Evolutionary conservation across 1,140 invertebrate species (phyloP), one percentile per base, ranked within the genome.

Genomic region (Oscheius sp.): DNA sequence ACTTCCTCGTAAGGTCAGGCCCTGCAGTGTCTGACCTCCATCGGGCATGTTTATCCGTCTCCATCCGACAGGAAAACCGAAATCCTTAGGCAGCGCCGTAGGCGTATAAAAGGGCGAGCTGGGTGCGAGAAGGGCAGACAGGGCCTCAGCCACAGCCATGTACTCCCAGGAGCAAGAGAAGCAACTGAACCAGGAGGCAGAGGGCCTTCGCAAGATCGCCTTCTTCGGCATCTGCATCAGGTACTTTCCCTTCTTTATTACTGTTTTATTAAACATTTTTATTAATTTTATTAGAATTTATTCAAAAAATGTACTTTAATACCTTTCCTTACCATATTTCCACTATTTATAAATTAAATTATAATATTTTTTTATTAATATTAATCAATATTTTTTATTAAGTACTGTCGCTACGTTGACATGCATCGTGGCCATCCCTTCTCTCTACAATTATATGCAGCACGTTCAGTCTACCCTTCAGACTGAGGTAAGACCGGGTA

Each of bases 391-490:
- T n/a, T 10, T 34, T 23, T 4, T 32, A 38, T 71, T n/a, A 20
- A 71, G 69, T 64, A 73, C 71, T 23, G 71, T 73, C 1, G 71
- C 71, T 13, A 73, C 71, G 3, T 35, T 73, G 32, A 73, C 71
- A 42, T 65, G 61, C 26, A 74, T 81, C 38, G 35, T 81, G 26
- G 61, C 78, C 29, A 75, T 81, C 32, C 80, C 80, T 13, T 80
- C 80, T 23, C 34, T 81, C 10, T 81, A 82, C 75, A 81, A 79
- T 65, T 81, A 81, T 68, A 78, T 80, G 73, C 80, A 81, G 49
- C 63, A 77, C 58, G 79, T 81, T 20, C 80, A 81, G 45, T 74
- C 76, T 46, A 59, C 73, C 28, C 76, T 81, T 15, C 73, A 81
- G 42, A 79, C 68, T 26, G 79, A 81, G 70, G 35, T 66, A 55